These are phyloP conservation scores for Leguminivora glycinivorella DNA, from an alignment of 1,140 invertebrate species.

Conservation along the genomic window DNA sequence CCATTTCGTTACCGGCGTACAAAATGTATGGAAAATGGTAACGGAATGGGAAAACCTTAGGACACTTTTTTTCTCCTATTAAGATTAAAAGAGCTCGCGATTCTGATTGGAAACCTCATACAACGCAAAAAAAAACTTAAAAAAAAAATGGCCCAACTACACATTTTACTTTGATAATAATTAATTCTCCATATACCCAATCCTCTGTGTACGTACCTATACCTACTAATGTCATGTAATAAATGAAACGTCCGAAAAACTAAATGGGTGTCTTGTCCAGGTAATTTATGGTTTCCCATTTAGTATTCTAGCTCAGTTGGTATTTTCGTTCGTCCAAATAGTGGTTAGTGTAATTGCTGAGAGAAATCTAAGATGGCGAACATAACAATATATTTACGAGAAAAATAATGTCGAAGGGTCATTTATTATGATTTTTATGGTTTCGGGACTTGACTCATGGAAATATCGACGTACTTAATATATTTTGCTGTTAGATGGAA, in stretches of 20 bases:
- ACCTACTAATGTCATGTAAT: background rate
- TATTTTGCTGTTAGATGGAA: background rate
- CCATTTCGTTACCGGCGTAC: too few species aligned
- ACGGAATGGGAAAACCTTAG: too few species aligned
- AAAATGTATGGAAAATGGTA: too few species aligned
- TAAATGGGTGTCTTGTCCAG: background rate
- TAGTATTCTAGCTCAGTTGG: background rate
- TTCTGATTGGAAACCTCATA: too few species aligned
- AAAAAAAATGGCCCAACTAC: too few species aligned
- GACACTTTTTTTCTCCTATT: too few species aligned
- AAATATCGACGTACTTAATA: slow-evolving; percentile 3
- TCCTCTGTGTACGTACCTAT: too few species aligned
- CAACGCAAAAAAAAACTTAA: too few species aligned
- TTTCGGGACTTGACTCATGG: background rate
- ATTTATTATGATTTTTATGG: slow-evolving; percentile 12
- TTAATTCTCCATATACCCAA: too few species aligned
- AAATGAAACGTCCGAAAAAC: background rate
- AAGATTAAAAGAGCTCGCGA: too few species aligned
- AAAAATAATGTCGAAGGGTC: background rate
- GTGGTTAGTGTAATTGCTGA: background rate
- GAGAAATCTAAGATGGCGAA: background rate
- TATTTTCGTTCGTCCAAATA: background rate
- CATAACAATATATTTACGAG: slow-evolving; percentile 11
- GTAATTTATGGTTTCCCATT: background rate
- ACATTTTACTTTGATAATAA: too few species aligned